Evolutionary conservation across 2,888 invertebrate species (phyloP).

Genomic region (Microctonus brassicae): DNA sequence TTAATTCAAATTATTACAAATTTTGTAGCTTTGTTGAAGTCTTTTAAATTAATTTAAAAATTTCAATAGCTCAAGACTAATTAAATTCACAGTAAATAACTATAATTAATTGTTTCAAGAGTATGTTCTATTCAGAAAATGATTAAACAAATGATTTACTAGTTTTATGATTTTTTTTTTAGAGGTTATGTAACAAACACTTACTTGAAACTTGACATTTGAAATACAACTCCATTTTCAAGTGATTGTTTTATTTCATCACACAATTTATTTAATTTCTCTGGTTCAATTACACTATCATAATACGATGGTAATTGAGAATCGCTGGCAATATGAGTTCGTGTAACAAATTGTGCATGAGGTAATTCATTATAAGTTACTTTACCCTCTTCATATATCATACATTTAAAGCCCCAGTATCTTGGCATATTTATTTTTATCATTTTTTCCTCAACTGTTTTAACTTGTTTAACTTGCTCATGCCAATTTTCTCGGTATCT

Average conservation of each 20-base stretch:
- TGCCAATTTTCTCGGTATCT: constrained; percentile 71
- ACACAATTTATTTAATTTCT: constrained; percentile 69
- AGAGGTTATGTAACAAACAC: constrained; percentile 58
- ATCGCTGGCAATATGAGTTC: constrained; percentile 78
- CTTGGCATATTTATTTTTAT: constrained; percentile 86
- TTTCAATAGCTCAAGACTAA: too few relatives aligned
- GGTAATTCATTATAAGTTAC: constrained; percentile 79
- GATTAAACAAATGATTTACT: too few relatives aligned
- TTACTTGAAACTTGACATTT: constrained; percentile 74
- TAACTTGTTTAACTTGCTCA: constrained; percentile 75
- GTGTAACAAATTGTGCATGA: constrained; percentile 82
- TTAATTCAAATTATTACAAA: too few relatives aligned
- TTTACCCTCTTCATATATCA: constrained; percentile 74
- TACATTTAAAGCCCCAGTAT: constrained; percentile 83
- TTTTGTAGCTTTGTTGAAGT: too few relatives aligned
- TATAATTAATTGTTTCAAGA: too few relatives aligned
- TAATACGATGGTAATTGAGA: constrained; percentile 75
- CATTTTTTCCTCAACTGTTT: constrained; percentile 87
- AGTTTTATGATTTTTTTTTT: too few relatives aligned
- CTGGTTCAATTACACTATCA: constrained; percentile 64
- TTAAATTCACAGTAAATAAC: too few relatives aligned
- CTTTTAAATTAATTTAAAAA: too few relatives aligned
- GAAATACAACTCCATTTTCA: constrained; percentile 77
- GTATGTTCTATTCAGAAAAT: too few relatives aligned
- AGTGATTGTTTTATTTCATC: constrained; percentile 74